phyloP scores from a whole-genome alignment of 2,113 vertebrate genomes.

The Raphicerus campestris region DNA sequence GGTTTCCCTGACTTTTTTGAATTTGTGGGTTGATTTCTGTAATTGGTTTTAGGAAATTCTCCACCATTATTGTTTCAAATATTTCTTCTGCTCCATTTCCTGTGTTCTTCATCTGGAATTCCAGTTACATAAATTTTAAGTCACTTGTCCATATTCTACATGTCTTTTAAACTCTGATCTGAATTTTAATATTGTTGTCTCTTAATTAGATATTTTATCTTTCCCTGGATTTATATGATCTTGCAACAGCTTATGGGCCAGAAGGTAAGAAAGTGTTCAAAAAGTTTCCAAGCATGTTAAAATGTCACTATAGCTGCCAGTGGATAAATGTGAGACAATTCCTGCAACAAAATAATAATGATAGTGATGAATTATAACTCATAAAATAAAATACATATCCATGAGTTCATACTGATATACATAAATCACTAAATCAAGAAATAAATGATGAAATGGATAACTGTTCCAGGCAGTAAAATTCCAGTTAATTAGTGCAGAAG shows the following conservation, averaged over 20 bases:
- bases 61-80: background rate
- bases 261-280: background rate
- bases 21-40: background rate
- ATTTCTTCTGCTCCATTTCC: background rate
- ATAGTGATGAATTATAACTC: background rate
- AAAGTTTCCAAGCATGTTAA: background rate
- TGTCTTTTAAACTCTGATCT: background rate
- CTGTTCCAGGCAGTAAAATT: background rate
- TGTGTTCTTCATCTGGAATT: background rate
- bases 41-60: background rate
- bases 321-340: background rate
- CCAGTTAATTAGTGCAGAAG: background rate
- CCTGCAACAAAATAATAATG: background rate
- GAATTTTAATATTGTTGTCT: background rate
- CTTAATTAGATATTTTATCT: background rate
- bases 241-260: background rate
- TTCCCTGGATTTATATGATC: background rate
- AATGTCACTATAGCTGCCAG: background rate
- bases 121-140: background rate
- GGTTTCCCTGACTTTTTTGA: background rate
- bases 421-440: background rate
- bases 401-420: background rate
- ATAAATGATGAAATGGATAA: background rate
- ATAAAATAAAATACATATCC: background rate
- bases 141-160: background rate